phyloP scores from a whole-genome alignment of 2,113 vertebrate genomes.

The Rhinogobius similis region DNA sequence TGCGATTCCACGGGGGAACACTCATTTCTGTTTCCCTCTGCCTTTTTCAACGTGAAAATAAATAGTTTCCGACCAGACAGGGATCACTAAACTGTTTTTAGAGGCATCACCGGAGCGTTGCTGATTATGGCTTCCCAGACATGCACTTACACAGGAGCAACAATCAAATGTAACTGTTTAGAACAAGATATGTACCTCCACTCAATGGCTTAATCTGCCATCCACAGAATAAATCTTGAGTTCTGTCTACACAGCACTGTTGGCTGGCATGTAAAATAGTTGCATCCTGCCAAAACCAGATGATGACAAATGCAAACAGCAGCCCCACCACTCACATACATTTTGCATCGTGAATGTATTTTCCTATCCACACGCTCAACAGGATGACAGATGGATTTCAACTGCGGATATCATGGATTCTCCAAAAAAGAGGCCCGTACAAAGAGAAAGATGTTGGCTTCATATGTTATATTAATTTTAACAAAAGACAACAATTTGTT shows the following conservation, averaged over 20 bases:
- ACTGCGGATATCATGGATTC: conserved; percentile 51
- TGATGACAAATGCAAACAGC: conserved; percentile 36
- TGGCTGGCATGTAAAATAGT: conserved; percentile 26
- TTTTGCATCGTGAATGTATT: conserved; percentile 27
- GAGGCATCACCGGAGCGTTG: conserved; percentile 49
- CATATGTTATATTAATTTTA: neutral
- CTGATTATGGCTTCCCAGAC: conserved; percentile 48
- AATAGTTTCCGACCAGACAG: conserved; percentile 59
- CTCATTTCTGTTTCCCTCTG: conserved; percentile 58
- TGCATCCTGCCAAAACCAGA: conserved; percentile 26
- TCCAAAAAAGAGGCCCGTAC: conserved; percentile 17
- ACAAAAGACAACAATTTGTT: too few relatives aligned
- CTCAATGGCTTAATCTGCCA: conserved; percentile 9
- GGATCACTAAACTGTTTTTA: conserved; percentile 49
- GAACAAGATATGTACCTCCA: conserved; percentile 21
- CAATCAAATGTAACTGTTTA: conserved; percentile 16
- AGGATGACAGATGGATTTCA: conserved; percentile 35
- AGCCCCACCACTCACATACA: conserved; percentile 29
- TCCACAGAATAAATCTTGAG: conserved; percentile 18
- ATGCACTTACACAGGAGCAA: conserved; percentile 36
- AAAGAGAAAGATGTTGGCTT: neutral
- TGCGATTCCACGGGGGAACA: conserved; percentile 54
- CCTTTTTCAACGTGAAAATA: conserved; percentile 58
- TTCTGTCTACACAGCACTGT: conserved; percentile 22
- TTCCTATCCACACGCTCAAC: conserved; percentile 34